Evolutionary conservation across 2,797 vertebrate genomes (phyloP), one percentile per base, ranked within the genome.

Genomic region (Oophaga sylvatica): DNA sequence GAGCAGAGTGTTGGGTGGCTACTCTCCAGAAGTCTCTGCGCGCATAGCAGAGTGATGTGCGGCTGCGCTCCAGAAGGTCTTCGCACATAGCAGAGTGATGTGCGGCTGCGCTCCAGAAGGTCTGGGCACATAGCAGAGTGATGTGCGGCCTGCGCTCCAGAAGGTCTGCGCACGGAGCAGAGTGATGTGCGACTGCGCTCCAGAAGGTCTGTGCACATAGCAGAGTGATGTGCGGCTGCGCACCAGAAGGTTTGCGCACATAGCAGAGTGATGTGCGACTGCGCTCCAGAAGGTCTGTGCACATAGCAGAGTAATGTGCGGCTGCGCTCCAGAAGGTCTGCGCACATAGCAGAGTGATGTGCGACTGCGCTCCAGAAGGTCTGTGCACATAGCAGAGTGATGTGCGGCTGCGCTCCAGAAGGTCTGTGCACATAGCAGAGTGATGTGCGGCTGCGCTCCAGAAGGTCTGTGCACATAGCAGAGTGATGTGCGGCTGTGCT

Each of bases 191-290:
- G 11, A 56, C 53, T 22, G 78, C 62, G 35, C 70, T 26, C 59
- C 70, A 77, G 26, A 59, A 45, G 17, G 79, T 57, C 80, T 77
- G 60, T 19, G 59, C 79, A 60, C 83, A 81, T 65, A 26, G 26
- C 26, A 26, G 26, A 26, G 26, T n/a, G 86, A 60, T 12, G 73
- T 70, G 45, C n/a, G 11, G 63, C 53, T 22, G 78, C 62, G 35
- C 70, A 20, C 59, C 70, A 77, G 26, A 59, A 45, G 17, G 79
- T 57, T 73, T 77, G 60, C 19, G 59, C 79, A 60, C 83, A 81
- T 65, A 26, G 26, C 26, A 26, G 26, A 26, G 26, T n/a, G 86
- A 60, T 12, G 73, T 70, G 45, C n/a, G 11, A 56, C 53, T 22
- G 78, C 62, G 35, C 70, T 26, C 59, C 70, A 77, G 26, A 59